phyloP scores from a whole-genome alignment of 2,888 invertebrate genomes.

The Ophion slaviceki region DNA sequence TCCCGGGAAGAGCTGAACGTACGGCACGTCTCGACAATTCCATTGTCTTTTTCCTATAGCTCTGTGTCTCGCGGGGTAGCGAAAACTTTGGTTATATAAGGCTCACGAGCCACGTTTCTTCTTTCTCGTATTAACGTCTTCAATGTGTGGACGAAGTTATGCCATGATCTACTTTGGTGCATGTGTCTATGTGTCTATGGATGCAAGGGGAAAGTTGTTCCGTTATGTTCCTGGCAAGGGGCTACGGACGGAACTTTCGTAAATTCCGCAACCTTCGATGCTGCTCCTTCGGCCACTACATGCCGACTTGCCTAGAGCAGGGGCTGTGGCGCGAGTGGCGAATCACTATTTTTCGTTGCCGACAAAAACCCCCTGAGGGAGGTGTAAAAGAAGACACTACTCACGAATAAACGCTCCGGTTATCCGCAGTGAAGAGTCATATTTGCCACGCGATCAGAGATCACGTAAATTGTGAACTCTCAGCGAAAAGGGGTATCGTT shows the following conservation, averaged over 20 bases:
- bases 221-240: conserved; percentile 6
- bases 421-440: no score
- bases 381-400: no score
- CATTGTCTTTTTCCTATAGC: conserved; percentile 66
- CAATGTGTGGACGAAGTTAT: not conserved
- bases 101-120: conserved; percentile 34
- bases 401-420: no score
- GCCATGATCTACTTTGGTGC: not conserved
- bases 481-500: conserved; percentile 33
- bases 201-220: not conserved
- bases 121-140: conserved; percentile 4
- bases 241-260: not conserved
- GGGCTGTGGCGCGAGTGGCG: no score
- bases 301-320: no score
- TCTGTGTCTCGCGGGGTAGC: conserved; percentile 13
- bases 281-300: not conserved
- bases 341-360: no score
- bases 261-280: conserved; percentile 14
- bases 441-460: no score
- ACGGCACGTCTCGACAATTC: conserved; percentile 65
- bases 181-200: not conserved
- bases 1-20: conserved; percentile 42
- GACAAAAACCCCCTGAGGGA: no score
- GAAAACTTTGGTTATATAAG: conserved; percentile 52
- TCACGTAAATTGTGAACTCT: not conserved